phyloP scores from a whole-genome alignment of 2,113 vertebrate species.

The Maccullochella peelii region DNA sequence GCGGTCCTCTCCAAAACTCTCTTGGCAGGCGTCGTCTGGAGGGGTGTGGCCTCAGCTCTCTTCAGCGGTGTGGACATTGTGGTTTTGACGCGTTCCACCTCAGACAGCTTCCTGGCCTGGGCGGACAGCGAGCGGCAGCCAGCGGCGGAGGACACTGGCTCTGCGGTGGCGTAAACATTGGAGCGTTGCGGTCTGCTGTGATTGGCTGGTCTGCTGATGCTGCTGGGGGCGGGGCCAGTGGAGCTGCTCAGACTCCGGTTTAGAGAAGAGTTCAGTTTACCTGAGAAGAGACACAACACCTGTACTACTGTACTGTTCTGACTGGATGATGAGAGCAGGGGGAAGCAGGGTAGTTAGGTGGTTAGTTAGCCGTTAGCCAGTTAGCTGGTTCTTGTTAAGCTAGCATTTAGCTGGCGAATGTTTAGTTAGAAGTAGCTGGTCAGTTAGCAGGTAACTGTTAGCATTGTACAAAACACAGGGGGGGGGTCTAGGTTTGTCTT shows the following conservation, averaged over 20 bases:
- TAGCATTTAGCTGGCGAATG: no score
- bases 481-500: no score
- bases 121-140: conserved; percentile 59
- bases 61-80: conserved; percentile 67
- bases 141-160: background rate
- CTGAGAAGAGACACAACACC: conserved; percentile 58
- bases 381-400: no score
- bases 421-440: background rate
- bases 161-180: conserved; percentile 20
- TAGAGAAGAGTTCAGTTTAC: conserved; percentile 74
- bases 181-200: conserved; percentile 56
- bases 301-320: background rate
- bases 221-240: conserved; percentile 46
- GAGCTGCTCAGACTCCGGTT: conserved; percentile 66
- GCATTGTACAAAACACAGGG: no score
- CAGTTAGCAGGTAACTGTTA: background rate
- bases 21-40: conserved; percentile 59
- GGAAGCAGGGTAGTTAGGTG: background rate
- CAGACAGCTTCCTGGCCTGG: conserved; percentile 67
- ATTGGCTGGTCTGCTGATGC: conserved; percentile 60
- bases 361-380: no score
- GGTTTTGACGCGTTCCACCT: conserved; percentile 49
- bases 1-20: conserved; percentile 46
- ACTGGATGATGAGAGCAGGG: background rate
- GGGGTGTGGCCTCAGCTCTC: conserved; percentile 52